A percentile compares a stretch with the other conserved stretches of the same genome.
Evolutionary conservation across 2,888 invertebrate genomes (phyloP).

Genomic region (Zaprionus lineosus): DNA sequence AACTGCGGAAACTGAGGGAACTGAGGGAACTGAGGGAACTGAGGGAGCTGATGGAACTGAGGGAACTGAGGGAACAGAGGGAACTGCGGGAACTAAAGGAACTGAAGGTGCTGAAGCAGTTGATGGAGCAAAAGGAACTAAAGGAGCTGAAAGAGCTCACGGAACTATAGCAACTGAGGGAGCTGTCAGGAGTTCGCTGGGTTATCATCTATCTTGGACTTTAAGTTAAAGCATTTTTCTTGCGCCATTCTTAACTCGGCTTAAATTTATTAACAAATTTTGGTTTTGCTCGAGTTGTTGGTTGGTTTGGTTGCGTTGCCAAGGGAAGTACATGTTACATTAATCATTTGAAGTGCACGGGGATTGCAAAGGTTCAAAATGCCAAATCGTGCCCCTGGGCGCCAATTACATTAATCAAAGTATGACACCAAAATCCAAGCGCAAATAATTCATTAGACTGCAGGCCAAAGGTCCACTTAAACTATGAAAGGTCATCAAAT

Average conservation of each 20-base stretch:
- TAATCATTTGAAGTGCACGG: slow-evolving; percentile 58
- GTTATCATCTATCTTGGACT: slow-evolving; percentile 44
- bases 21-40: too few species aligned
- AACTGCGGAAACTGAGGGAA: too few species aligned
- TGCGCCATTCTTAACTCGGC: neutral
- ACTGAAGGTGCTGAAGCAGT: too few species aligned
- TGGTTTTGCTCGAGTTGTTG: neutral
- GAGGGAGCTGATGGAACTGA: too few species aligned
- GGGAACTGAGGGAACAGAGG: too few species aligned
- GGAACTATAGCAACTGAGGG: too few species aligned
- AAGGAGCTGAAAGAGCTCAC: slow-evolving; percentile 9
- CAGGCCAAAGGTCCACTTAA: slow-evolving; percentile 29
- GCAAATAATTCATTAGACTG: slow-evolving; percentile 57
- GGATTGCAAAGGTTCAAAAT: slow-evolving; percentile 43
- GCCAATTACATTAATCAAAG: slow-evolving; percentile 72
- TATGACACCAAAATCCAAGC: slow-evolving; percentile 31
- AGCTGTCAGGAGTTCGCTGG: slow-evolving; percentile 41
- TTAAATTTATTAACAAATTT: slow-evolving; percentile 24
- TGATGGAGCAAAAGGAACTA: too few species aligned
- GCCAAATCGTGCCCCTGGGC: slow-evolving; percentile 47
- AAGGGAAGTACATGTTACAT: slow-evolving; percentile 43
- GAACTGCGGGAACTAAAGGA: too few species aligned
- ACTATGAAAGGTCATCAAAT: slow-evolving; percentile 48
- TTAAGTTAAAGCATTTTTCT: too few species aligned
- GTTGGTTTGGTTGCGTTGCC: too few species aligned